Percentiles rank a stretch among this genome's conserved stretches.
Evolutionary conservation across 2,113 vertebrate genomes (phyloP).

Genomic region (Tringa solitaria): DNA sequence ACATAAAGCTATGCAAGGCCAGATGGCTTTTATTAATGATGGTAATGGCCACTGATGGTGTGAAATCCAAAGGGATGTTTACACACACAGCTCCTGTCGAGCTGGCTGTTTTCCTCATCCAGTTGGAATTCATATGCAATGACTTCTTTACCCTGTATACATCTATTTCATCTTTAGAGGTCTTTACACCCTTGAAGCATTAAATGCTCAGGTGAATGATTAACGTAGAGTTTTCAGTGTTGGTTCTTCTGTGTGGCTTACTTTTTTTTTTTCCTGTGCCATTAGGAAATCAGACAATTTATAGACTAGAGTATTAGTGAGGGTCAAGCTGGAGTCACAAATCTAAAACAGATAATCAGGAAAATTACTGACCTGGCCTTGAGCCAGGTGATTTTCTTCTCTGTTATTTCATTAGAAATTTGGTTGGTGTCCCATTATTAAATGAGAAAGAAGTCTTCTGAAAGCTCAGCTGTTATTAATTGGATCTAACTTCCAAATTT

Average conservation of each 20-base stretch:
- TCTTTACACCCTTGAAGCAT: neutral
- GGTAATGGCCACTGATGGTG: neutral
- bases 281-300: neutral
- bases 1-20: neutral
- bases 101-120: neutral
- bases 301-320: neutral
- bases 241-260: neutral
- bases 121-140: neutral
- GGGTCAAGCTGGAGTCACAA: neutral
- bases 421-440: neutral
- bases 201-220: neutral
- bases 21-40: constrained; percentile 13
- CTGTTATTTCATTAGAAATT: neutral
- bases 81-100: neutral
- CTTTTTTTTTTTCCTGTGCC: neutral
- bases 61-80: neutral
- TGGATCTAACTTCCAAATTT: neutral
- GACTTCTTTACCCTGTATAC: neutral
- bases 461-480: neutral
- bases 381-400: constrained; percentile 24
- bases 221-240: neutral
- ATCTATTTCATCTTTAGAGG: neutral
- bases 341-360: constrained; percentile 14
- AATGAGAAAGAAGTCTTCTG: neutral
- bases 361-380: constrained; percentile 39